Evolutionary conservation across 2,888 invertebrate species (phyloP).

Genomic region (Neelides folsomi): DNA sequence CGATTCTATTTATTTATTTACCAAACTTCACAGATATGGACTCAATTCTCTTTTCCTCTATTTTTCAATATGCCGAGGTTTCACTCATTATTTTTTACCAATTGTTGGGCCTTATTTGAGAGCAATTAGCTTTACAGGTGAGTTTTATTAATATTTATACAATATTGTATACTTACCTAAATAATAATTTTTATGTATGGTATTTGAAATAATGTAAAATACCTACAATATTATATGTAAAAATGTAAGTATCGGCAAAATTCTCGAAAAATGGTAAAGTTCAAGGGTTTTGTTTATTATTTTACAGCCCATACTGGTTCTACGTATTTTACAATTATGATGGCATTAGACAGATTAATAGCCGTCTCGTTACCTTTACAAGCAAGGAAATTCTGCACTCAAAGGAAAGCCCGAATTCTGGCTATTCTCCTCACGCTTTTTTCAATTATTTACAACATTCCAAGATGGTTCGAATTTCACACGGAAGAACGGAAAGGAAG

Average conservation of each 20-base stretch:
- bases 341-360: constrained; percentile 74
- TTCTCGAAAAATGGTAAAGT: too few relatives aligned
- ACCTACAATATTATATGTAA: too few relatives aligned
- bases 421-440: constrained; percentile 66
- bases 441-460: constrained; percentile 69
- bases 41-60: constrained; percentile 71
- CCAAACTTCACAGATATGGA: constrained; percentile 70
- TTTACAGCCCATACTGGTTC: constrained; percentile 62
- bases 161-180: too few relatives aligned
- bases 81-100: constrained; percentile 7
- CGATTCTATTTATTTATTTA: constrained; percentile 76
- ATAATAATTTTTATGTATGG: too few relatives aligned
- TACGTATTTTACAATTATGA: constrained; percentile 61
- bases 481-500: constrained; percentile 1
- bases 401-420: constrained; percentile 67
- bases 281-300: not conserved
- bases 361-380: constrained; percentile 80
- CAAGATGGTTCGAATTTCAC: constrained; percentile 40
- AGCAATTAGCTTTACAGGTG: constrained; percentile 10
- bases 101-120: constrained; percentile 7
- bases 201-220: too few relatives aligned
- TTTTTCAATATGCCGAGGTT: constrained; percentile 44
- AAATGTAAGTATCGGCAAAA: too few relatives aligned
- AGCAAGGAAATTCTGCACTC: constrained; percentile 79
- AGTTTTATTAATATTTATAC: not conserved